These are phyloP conservation scores for Parapsyche elsis DNA, from an alignment of 1,140 invertebrate species.

Conservation along the genomic window DNA sequence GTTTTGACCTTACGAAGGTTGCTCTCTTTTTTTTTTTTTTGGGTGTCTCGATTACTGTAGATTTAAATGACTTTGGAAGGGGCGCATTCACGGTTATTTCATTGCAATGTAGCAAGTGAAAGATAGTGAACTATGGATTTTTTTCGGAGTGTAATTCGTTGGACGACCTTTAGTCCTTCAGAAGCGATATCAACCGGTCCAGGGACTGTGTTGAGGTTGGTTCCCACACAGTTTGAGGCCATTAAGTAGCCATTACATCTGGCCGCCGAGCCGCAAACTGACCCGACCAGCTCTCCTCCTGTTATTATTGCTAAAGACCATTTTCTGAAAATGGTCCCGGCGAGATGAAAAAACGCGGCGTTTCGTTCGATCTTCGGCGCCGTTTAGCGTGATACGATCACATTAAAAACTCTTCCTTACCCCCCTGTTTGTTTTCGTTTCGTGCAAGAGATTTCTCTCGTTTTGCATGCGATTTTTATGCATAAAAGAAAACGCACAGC, in stretches of 20 bases:
- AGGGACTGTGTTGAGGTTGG: conserved; percentile 28
- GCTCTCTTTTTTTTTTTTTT: not conserved
- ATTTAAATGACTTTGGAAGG: not conserved
- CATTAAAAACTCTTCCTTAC: conserved; percentile 47
- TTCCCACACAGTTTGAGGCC: conserved; percentile 54
- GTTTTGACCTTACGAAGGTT: conserved; percentile 14
- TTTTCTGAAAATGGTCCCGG: conserved; percentile 53
- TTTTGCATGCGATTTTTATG: conserved; percentile 31
- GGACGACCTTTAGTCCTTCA: conserved; percentile 35
- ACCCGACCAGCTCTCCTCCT: conserved; percentile 47
- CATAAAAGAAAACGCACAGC: not conserved
- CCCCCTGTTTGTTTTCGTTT: conserved; percentile 54
- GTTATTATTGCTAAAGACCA: conserved; percentile 55
- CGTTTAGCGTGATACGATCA: conserved; percentile 53
- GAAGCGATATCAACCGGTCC: conserved; percentile 40
- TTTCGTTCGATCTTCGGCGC: conserved; percentile 41
- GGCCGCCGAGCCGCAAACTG: conserved; percentile 38
- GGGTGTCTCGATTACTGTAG: not conserved
- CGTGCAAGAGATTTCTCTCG: conserved; percentile 50
- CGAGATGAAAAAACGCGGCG: conserved; percentile 45
- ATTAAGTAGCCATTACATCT: conserved; percentile 52
- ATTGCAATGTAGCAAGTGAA: not conserved
- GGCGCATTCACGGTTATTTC: no score
- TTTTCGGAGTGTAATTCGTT: not conserved
- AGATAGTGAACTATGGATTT: conserved; percentile 23